Percentiles rank a stretch among this genome's conserved stretches.
phyloP scores from a whole-genome alignment of 2,113 vertebrate genomes.

The Platysternon megacephalum region DNA sequence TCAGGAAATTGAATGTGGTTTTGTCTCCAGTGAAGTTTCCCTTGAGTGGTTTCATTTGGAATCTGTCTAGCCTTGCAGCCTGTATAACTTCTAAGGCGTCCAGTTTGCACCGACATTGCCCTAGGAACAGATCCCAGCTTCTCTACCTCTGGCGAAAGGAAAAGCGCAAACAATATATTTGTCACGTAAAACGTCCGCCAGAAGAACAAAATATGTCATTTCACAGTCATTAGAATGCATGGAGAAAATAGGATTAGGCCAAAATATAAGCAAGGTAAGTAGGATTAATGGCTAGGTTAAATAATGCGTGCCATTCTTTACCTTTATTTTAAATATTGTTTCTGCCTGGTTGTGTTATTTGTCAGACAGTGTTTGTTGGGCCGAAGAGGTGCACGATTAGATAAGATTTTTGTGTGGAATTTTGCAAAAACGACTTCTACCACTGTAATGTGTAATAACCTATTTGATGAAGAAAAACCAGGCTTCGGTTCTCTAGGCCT shows the following conservation, averaged over 20 bases:
- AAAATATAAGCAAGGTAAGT: slow-evolving; percentile 79
- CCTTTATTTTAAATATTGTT: slow-evolving; percentile 49
- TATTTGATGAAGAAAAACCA: neutral
- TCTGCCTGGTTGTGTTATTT: slow-evolving; percentile 34
- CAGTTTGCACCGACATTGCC: slow-evolving; percentile 4
- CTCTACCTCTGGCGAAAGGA: neutral
- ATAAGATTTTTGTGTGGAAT: neutral
- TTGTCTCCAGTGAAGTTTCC: slow-evolving; percentile 81
- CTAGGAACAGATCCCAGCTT: neutral
- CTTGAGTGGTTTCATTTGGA: slow-evolving; percentile 85
- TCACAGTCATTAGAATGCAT: slow-evolving; percentile 56
- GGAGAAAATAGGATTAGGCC: slow-evolving; percentile 79
- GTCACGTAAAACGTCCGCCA: slow-evolving; percentile 12
- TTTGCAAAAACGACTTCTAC: slow-evolving; percentile 21
- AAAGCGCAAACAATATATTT: neutral
- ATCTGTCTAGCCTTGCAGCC: slow-evolving; percentile 68
- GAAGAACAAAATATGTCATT: slow-evolving; percentile 52
- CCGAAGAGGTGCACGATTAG: slow-evolving; percentile 40
- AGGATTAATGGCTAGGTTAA: slow-evolving; percentile 70
- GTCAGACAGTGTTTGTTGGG: slow-evolving; percentile 50
- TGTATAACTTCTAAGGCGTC: slow-evolving; percentile 17
- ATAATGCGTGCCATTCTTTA: slow-evolving; percentile 44
- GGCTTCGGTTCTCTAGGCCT: neutral
- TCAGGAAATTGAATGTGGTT: slow-evolving; percentile 79
- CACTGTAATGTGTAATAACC: slow-evolving; percentile 4